These are phyloP conservation scores for Capitulum mitella DNA, from an alignment of 2,888 invertebrate species.

Conservation along the genomic window DNA sequence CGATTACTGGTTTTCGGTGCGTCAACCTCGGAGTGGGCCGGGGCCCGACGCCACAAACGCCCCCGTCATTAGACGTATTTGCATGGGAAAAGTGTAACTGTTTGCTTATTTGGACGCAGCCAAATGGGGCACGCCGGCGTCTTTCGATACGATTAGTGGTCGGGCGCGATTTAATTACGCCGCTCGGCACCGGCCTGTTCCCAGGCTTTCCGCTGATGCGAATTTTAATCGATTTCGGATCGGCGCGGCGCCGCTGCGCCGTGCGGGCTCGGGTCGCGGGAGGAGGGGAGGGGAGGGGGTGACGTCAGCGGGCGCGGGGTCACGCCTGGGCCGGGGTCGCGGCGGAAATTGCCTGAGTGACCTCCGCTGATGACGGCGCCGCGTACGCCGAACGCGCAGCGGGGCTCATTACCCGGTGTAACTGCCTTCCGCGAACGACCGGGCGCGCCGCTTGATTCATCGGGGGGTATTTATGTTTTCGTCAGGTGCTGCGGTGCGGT, in stretches of 20 bases:
- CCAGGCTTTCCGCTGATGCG: background rate
- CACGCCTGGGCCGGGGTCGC: background rate
- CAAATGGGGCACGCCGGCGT: background rate
- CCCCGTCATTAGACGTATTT: conserved; percentile 7
- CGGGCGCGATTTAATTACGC: conserved; percentile 9
- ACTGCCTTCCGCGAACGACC: conserved; percentile 13
- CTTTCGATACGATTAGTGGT: background rate
- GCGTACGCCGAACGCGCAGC: background rate
- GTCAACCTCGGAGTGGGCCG: background rate
- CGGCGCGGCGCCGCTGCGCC: background rate
- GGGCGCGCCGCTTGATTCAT: background rate
- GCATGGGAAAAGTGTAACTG: conserved; percentile 22
- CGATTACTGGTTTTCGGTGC: conserved; percentile 2
- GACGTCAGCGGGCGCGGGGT: conserved; percentile 1
- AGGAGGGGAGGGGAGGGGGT: background rate
- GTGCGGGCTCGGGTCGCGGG: background rate
- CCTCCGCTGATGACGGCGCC: conserved; percentile 1
- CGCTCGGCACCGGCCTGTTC: background rate
- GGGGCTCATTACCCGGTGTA: background rate
- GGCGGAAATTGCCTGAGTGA: background rate
- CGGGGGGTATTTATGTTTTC: conserved; percentile 2
- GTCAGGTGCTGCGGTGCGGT: background rate
- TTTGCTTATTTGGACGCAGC: conserved; percentile 1
- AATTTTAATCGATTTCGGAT: conserved; percentile 22
- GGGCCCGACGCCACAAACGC: background rate